Conservation (phyloP, 2,113 vertebrate species). For the Seriola dumerili region DNA sequence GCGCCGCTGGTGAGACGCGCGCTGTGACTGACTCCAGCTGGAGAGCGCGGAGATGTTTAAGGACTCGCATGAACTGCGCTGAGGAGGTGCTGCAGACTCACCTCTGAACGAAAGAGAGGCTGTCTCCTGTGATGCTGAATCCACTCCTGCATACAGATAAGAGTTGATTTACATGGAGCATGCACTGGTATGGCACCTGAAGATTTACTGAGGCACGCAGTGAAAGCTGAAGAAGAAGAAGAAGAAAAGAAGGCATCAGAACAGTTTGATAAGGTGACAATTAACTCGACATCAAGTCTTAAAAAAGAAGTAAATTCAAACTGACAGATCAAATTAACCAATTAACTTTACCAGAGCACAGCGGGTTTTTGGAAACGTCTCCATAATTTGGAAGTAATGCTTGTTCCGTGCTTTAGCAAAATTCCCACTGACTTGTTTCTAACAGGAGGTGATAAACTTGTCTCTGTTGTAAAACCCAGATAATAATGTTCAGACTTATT, state of each 20-base stretch:
- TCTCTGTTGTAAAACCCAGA: too few species aligned
- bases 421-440: too few species aligned
- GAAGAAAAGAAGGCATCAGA: too few species aligned
- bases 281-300: not conserved
- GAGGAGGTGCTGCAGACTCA: conserved; percentile 48
- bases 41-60: conserved; percentile 43
- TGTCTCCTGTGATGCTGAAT: not conserved
- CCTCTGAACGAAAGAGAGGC: conserved; percentile 38
- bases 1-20: conserved; percentile 41
- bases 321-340: not conserved
- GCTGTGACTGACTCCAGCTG: conserved; percentile 28
- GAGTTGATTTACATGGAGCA: not conserved
- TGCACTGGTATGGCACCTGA: not conserved
- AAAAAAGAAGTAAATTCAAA: not conserved
- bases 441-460: too few species aligned
- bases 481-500: too few species aligned
- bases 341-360: not conserved
- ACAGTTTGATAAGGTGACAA: too few species aligned
- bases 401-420: not conserved
- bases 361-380: not conserved
- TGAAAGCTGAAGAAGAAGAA: too few species aligned
- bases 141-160: conserved; percentile 4
- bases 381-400: not conserved
- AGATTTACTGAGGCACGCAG: not conserved
- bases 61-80: conserved; percentile 13